Conservation (phyloP, 2,888 invertebrate genomes). For the Melieria picta region DNA sequence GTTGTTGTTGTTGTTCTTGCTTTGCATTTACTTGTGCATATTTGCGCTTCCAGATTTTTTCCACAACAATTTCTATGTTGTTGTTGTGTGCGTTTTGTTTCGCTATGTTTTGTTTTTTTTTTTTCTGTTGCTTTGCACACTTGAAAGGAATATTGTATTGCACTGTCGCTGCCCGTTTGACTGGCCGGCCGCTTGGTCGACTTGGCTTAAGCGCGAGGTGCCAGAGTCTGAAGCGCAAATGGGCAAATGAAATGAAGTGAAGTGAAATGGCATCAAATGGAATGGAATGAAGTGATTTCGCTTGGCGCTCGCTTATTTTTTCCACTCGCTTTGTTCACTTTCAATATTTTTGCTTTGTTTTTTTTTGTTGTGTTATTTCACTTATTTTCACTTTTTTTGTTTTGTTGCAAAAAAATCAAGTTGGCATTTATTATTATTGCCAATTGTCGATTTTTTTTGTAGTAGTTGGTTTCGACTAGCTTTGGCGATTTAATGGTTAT, state of each 20-base stretch:
- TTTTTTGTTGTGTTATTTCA: background rate
- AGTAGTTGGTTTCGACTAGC: background rate
- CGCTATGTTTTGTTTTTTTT: too few species aligned
- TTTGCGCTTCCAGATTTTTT: background rate
- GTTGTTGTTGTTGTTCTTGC: too few species aligned
- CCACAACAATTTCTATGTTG: background rate
- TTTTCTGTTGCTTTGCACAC: too few species aligned
- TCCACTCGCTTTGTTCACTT: too few species aligned
- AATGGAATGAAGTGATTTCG: too few species aligned
- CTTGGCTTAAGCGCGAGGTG: conserved; percentile 8
- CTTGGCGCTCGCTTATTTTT: too few species aligned
- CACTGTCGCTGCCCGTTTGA: background rate
- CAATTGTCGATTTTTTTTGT: too few species aligned
- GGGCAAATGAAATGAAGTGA: background rate
- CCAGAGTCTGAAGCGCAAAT: conserved; percentile 26
- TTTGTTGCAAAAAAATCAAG: too few species aligned
- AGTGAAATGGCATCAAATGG: too few species aligned
- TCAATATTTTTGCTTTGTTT: background rate
- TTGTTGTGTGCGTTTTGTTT: background rate
- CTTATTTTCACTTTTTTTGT: too few species aligned
- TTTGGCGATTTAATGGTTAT: background rate
- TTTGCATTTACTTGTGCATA: background rate
- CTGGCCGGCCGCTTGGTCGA: background rate
- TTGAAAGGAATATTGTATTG: too few species aligned
- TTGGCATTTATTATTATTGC: too few species aligned